Evolutionary conservation across 2,113 vertebrate species (phyloP).

Genomic region (Thinocorus orbignyianus): DNA sequence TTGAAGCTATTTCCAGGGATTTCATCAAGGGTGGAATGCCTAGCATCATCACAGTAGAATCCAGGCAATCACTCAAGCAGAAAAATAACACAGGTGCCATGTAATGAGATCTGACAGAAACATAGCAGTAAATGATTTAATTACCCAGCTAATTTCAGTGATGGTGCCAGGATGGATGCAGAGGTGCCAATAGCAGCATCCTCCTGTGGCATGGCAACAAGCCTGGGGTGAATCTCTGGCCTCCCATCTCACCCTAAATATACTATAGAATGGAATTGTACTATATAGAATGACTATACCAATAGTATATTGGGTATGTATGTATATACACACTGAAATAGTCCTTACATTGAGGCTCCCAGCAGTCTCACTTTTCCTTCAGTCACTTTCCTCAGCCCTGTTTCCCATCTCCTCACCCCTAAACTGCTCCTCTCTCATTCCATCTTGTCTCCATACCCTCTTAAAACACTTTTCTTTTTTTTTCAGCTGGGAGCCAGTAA

Average conservation of each 20-base stretch:
- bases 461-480: background rate
- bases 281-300: background rate
- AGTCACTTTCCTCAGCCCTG: background rate
- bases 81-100: conserved; percentile 2
- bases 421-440: background rate
- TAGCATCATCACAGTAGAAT: background rate
- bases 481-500: background rate
- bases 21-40: background rate
- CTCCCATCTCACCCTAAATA: background rate
- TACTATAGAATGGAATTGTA: background rate
- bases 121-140: background rate
- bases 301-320: background rate
- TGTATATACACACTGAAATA: background rate
- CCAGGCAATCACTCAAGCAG: background rate
- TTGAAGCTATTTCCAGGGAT: background rate
- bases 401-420: background rate
- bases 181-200: background rate
- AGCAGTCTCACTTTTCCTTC: background rate
- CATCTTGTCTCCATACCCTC: background rate
- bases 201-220: background rate
- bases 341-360: background rate
- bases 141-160: background rate
- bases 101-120: conserved; percentile 15
- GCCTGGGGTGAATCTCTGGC: background rate
- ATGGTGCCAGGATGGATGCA: background rate